Percentiles rank a stretch among this genome's conserved stretches.
These are phyloP conservation scores for Hydraecia micacea DNA, from an alignment of 2,888 invertebrate genomes.

Conservation along the genomic window DNA sequence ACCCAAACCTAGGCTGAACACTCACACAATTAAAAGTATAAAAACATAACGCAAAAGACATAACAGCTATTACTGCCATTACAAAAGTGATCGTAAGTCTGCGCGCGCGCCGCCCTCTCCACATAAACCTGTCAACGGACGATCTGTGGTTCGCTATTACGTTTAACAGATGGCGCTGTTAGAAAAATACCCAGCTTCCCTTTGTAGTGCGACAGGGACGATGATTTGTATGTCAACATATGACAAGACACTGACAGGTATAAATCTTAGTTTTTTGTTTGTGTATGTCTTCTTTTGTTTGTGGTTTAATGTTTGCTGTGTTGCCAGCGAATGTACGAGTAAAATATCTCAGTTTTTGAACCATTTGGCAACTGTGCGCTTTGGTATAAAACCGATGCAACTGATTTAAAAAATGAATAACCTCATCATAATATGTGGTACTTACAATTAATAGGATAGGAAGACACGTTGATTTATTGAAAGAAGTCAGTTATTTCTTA, in stretches of 20 bases:
- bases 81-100: conserved; percentile 61
- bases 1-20: background rate
- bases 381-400: background rate
- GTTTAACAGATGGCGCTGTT: conserved; percentile 68
- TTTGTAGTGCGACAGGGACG: conserved; percentile 59
- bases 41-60: conserved; percentile 43
- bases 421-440: background rate
- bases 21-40: conserved; percentile 25
- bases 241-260: conserved; percentile 64
- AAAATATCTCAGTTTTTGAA: background rate
- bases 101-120: conserved; percentile 64
- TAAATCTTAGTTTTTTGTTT: conserved; percentile 61
- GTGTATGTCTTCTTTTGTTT: conserved; percentile 46
- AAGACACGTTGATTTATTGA: background rate
- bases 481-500: background rate
- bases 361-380: background rate
- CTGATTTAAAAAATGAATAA: background rate
- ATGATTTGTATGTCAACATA: conserved; percentile 65
- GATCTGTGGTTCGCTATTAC: conserved; percentile 74
- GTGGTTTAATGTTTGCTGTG: conserved; percentile 27
- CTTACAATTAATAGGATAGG: background rate
- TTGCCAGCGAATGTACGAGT: conserved; percentile 12
- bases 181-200: conserved; percentile 62
- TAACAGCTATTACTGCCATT: conserved; percentile 53
- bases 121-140: conserved; percentile 81